Evolutionary conservation across 2,113 vertebrate genomes (phyloP).

Genomic region (Axis porcinus): DNA sequence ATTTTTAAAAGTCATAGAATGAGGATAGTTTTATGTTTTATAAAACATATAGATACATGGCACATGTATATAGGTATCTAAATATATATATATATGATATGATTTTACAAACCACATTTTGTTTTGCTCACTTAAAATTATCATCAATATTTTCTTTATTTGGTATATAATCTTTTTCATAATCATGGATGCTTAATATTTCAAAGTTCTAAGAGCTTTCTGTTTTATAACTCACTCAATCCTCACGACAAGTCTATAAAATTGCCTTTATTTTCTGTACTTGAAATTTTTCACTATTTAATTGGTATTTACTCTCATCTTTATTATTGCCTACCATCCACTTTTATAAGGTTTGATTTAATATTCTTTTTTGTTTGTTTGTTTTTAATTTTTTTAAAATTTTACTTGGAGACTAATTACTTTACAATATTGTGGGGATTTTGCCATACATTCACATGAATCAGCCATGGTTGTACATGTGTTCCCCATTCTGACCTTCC

Average conservation of each 20-base stretch:
- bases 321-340: neutral
- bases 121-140: conserved; percentile 12
- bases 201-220: conserved; percentile 14
- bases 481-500: neutral
- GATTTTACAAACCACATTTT: neutral
- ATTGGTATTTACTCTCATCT: neutral
- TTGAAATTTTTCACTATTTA: neutral
- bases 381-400: neutral
- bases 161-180: neutral
- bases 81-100: neutral
- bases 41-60: neutral
- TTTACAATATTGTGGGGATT: neutral
- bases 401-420: neutral
- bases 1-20: neutral
- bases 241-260: neutral
- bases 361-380: neutral
- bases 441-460: neutral
- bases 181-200: neutral
- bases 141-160: neutral
- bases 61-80: neutral
- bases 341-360: neutral
- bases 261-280: neutral
- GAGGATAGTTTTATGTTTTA: neutral
- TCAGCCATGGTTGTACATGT: neutral
- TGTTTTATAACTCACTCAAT: neutral